Evolutionary conservation across 2,888 invertebrate species (phyloP), one percentile per base, ranked within the genome.

Genomic region (Neuroscelio doddi): DNA sequence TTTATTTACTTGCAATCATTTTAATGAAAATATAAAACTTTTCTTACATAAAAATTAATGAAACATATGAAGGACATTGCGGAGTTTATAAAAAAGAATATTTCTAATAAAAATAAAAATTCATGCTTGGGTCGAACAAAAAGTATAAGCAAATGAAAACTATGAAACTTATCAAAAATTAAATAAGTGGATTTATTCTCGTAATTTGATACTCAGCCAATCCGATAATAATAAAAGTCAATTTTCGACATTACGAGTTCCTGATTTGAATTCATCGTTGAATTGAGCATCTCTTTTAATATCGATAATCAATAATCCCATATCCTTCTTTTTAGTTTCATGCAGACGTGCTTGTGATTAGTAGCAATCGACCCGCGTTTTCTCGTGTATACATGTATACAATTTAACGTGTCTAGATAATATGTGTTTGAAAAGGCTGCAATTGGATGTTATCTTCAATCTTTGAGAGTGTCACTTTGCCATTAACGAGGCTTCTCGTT

Each of bases 361-460:
- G n/a, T 14, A 12, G 16, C 14, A 10, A 49, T 49, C 27, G 49
- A 49, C 38, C 38, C 27, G 5, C n/a, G 36, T 26, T 14, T 21
- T 21, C 5, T 21, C 21, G n/a, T n/a, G 5, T 5, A 21, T 21
- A 21, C 21, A 5, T 21, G 21, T 21, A 21, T 5, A 21, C n/a
- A n/a, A n/a, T n/a, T n/a, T n/a, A n/a, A n/a, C n/a, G n/a, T 26
- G 27, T 27, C 42, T 42, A 27, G 27, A 42, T 42, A 27, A 42
- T 26, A 45, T 16, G 30, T n/a, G 12, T 45, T 45, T 15, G n/a
- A 45, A 45, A n/a, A 30, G 44, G 15, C 29, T 16, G 38, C 15
- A 27, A 44, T 27, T 27, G 29, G 27, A 45, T 29, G 30, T 44
- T 44, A 29, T 29, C 15, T n/a, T 9, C 29, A 29, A 44, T 44